These are phyloP conservation scores for Chromobotia macracanthus DNA, from an alignment of 2,797 vertebrate species.

Conservation along the genomic window DNA sequence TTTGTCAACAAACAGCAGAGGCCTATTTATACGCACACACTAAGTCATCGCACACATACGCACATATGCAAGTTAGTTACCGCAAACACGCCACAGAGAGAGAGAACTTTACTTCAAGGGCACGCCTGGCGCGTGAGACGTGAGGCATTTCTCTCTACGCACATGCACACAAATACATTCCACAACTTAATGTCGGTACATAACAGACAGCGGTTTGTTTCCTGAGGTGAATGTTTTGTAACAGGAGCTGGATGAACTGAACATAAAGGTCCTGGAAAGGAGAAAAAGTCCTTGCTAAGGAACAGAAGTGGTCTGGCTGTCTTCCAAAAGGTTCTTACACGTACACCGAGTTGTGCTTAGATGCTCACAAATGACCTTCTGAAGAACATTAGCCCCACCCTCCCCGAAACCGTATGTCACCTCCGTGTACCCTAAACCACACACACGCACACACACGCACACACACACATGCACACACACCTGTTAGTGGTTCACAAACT, in stretches of 20 bases:
- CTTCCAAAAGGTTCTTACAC: constrained; percentile 14
- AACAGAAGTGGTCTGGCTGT: constrained; percentile 10
- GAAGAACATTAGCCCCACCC: constrained; percentile 20
- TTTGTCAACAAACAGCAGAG: constrained; percentile 61
- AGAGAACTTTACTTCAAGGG: constrained; percentile 45
- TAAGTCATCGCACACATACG: constrained; percentile 13
- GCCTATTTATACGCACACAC: constrained; percentile 55
- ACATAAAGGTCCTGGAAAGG: neutral
- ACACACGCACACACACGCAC: too few relatives aligned
- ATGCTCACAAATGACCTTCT: neutral
- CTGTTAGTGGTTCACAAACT: neutral
- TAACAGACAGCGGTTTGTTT: neutral
- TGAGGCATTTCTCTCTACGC: too few relatives aligned
- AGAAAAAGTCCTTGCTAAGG: neutral
- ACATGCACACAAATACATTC: constrained; percentile 7
- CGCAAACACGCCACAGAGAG: constrained; percentile 19
- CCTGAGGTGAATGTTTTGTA: constrained; percentile 7
- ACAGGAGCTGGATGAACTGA: constrained; percentile 11
- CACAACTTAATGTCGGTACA: constrained; percentile 4
- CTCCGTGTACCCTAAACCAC: neutral
- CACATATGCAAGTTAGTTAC: constrained; percentile 7
- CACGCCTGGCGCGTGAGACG: constrained; percentile 39
- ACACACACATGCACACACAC: constrained; percentile 14
- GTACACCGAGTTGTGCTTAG: neutral
- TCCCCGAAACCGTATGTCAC: constrained; percentile 26